phyloP scores from a whole-genome alignment of 2,113 vertebrate species.

The Scophthalmus maximus region DNA sequence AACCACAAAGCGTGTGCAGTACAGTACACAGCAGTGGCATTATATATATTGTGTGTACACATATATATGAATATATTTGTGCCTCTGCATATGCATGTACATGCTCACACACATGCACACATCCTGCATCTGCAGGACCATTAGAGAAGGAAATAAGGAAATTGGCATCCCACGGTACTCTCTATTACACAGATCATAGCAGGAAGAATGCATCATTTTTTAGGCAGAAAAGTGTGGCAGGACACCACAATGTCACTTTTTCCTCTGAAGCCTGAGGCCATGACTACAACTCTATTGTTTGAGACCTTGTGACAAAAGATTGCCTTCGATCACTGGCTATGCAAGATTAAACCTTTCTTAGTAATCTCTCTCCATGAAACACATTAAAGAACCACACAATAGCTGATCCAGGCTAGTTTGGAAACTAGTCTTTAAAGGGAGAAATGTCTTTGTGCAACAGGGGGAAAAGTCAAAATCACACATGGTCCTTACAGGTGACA shows the following conservation, averaged over 20 bases:
- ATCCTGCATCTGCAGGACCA: background rate
- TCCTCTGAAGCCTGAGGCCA: conserved; percentile 33
- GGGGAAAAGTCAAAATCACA: background rate
- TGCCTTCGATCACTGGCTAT: conserved; percentile 58
- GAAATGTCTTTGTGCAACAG: background rate
- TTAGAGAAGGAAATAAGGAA: conserved; percentile 16
- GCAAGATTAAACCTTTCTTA: conserved; percentile 50
- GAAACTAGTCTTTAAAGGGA: background rate
- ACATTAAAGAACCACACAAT: background rate
- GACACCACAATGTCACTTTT: conserved; percentile 29
- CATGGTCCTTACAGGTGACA: background rate
- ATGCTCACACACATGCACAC: background rate
- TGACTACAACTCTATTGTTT: conserved; percentile 51
- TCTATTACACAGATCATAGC: conserved; percentile 40
- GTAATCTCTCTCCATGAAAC: conserved; percentile 38
- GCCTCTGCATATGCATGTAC: too few relatives aligned
- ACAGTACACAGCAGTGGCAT: conserved; percentile 14
- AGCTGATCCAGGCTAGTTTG: background rate
- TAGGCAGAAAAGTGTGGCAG: conserved; percentile 33
- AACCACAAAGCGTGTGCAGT: conserved; percentile 35
- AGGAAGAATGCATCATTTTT: conserved; percentile 22
- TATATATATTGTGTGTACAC: too few relatives aligned
- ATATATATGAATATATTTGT: too few relatives aligned
- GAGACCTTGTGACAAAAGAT: conserved; percentile 47
- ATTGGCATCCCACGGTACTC: background rate